phyloP scores from a whole-genome alignment of 2,113 vertebrate genomes.

The Chionomys nivalis region DNA sequence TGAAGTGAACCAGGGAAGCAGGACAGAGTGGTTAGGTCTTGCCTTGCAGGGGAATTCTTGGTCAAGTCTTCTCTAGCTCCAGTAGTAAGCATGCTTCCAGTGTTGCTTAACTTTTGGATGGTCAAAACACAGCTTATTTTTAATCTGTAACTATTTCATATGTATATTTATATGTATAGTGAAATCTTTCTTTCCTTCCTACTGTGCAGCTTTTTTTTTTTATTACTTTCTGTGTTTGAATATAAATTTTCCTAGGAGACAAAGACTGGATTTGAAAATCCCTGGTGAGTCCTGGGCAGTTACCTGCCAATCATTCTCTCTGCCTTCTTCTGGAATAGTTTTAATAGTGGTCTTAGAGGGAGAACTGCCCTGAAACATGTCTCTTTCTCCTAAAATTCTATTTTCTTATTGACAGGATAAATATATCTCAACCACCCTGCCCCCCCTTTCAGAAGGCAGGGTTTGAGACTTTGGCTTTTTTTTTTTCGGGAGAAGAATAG shows the following conservation, averaged over 20 bases:
- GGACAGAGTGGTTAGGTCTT: neutral
- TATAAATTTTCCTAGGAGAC: neutral
- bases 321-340: neutral
- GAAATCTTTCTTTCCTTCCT: neutral
- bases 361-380: neutral
- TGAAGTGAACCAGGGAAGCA: neutral
- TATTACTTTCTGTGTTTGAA: neutral
- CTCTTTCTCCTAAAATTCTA: neutral
- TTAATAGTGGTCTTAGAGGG: neutral
- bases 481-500: neutral
- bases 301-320: neutral
- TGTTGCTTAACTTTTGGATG: neutral
- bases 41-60: neutral
- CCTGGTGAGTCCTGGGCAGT: neutral
- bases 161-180: neutral
- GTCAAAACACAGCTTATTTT: neutral
- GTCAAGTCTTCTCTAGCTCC: neutral
- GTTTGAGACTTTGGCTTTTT: neutral
- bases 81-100: neutral
- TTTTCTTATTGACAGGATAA: neutral
- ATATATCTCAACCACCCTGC: neutral
- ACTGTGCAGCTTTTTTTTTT: neutral
- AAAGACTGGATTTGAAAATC: neutral
- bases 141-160: neutral
- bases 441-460: neutral